phyloP scores from a whole-genome alignment of 2,113 vertebrate genomes.

The Sturnus vulgaris region DNA sequence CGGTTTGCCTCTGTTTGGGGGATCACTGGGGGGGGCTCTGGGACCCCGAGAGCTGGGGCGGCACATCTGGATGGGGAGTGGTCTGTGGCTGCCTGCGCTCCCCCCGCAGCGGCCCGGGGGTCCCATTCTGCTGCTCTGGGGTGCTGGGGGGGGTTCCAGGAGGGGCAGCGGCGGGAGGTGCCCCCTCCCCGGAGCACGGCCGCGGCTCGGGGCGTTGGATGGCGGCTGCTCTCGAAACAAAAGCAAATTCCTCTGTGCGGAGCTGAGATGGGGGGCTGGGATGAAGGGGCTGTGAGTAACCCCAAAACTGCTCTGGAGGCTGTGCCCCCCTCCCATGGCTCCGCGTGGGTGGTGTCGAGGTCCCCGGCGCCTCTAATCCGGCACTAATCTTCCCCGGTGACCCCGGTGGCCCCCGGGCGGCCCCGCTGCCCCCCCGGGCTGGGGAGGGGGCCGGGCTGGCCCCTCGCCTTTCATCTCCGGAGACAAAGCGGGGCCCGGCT shows the following conservation, averaged over 20 bases:
- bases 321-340: not conserved
- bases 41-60: not conserved
- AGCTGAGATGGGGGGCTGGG: not conserved
- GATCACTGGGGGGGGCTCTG: not conserved
- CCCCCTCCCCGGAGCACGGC: not conserved
- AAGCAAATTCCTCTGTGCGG: not conserved
- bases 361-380: not conserved
- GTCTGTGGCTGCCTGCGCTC: not conserved
- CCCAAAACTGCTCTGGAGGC: not conserved
- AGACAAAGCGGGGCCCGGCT: constrained; percentile 1
- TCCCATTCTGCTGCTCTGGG: not conserved
- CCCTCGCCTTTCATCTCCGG: not conserved
- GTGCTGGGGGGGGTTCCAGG: not conserved
- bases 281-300: not conserved
- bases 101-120: not conserved
- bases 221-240: not conserved
- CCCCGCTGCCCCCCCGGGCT: not conserved
- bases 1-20: not conserved
- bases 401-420: not conserved
- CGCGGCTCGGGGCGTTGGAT: not conserved
- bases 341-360: not conserved
- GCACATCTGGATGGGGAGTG: not conserved
- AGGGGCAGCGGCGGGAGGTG: not conserved
- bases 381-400: not conserved
- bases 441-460: not conserved